Percentiles rank a stretch among this genome's conserved stretches.
Conservation (phyloP, 2,888 invertebrate species). For the Oscheius sp. region DNA sequence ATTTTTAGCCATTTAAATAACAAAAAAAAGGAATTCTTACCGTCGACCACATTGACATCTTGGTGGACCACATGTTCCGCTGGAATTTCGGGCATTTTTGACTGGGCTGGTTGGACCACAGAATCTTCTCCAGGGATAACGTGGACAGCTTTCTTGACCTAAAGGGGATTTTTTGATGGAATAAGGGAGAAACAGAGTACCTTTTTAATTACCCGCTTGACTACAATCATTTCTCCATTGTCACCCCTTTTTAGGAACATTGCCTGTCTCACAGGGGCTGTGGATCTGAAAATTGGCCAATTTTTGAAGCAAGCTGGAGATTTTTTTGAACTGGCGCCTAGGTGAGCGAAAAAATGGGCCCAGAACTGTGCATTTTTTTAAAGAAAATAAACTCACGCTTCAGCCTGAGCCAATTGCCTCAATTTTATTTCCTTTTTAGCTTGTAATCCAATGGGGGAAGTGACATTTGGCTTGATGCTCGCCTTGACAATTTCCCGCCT, state of each 20-base stretch:
- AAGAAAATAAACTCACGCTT: not conserved
- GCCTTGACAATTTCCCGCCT: not conserved
- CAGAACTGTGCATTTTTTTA: not conserved
- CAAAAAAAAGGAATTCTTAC: too few species aligned
- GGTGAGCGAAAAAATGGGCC: too few species aligned
- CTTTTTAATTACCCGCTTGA: constrained; percentile 17
- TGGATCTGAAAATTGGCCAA: not conserved
- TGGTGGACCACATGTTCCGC: too few species aligned
- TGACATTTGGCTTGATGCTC: too few species aligned
- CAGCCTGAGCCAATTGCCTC: not conserved
- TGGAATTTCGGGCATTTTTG: not conserved
- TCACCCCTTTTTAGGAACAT: constrained; percentile 34
- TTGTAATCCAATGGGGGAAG: too few species aligned
- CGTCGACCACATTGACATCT: too few species aligned
- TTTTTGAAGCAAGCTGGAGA: too few species aligned
- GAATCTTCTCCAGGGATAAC: not conserved
- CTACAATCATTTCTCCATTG: constrained; percentile 33
- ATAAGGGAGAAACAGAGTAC: not conserved
- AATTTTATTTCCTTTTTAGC: too few species aligned
- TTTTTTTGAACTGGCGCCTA: too few species aligned
- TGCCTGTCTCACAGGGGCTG: constrained; percentile 20
- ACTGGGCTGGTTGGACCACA: not conserved
- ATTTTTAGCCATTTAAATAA: too few species aligned
- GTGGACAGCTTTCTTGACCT: not conserved
- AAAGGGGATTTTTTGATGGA: too few species aligned